These are phyloP conservation scores for Drosophila mojavensis DNA, from an alignment of 1,140 invertebrate genomes.

Conservation along the genomic window DNA sequence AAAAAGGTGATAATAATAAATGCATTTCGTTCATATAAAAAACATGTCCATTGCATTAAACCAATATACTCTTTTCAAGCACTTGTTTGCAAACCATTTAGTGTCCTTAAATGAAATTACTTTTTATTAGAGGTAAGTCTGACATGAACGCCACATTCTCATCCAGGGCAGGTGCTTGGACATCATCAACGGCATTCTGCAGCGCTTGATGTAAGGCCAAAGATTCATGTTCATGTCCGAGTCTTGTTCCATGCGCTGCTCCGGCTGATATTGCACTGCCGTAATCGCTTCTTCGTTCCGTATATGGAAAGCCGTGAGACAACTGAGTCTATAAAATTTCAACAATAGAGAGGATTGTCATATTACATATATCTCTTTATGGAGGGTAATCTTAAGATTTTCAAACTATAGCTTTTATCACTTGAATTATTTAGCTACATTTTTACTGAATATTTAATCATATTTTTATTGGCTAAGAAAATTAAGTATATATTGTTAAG, in stretches of 20 bases:
- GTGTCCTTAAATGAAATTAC: conserved; percentile 86
- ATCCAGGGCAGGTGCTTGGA: conserved; percentile 92
- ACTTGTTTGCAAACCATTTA: too few species aligned
- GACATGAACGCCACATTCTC: conserved; percentile 94
- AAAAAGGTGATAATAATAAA: too few species aligned
- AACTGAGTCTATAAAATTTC: conserved; percentile 71
- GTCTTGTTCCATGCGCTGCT: conserved; percentile 71
- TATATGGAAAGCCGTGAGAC: conserved; percentile 83
- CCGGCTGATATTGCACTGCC: conserved; percentile 77
- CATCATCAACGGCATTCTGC: conserved; percentile 90
- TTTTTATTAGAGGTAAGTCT: conserved; percentile 94
- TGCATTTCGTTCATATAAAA: too few species aligned
- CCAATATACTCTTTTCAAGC: too few species aligned
- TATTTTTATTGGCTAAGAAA: too few species aligned
- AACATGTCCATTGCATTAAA: too few species aligned
- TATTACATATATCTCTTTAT: too few species aligned
- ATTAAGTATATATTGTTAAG: too few species aligned
- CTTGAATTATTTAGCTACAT: too few species aligned
- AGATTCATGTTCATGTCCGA: conserved; percentile 86
- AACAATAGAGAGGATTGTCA: background rate
- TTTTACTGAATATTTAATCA: too few species aligned
- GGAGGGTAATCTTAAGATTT: too few species aligned
- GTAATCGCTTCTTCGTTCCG: conserved; percentile 81
- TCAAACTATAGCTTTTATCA: too few species aligned
- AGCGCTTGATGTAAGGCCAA: conserved; percentile 88